phyloP scores from a whole-genome alignment of 2,888 invertebrate genomes.

The Agrotis puta region DNA sequence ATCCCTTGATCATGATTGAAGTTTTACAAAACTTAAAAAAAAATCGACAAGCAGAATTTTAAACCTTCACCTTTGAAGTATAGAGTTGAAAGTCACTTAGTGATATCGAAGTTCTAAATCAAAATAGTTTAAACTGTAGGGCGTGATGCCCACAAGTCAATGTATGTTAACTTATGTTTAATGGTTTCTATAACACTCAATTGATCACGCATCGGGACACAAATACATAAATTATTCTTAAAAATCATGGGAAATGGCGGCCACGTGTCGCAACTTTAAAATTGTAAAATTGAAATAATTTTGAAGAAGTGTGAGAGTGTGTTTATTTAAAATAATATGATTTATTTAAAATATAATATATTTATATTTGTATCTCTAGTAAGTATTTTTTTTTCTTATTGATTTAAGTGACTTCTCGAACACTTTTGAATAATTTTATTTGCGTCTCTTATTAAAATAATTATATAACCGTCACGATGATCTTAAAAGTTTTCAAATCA shows the following conservation, averaged over 20 bases:
- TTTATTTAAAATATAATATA: constrained; percentile 4
- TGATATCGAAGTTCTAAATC: constrained; percentile 69
- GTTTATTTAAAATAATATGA: constrained; percentile 1
- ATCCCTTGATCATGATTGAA: constrained; percentile 8
- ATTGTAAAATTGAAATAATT: constrained; percentile 56
- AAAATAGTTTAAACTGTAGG: constrained; percentile 85
- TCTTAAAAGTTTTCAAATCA: too few species aligned
- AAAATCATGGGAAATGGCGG: constrained; percentile 77
- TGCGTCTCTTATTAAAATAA: too few species aligned
- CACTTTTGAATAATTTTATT: neutral
- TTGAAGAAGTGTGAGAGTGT: constrained; percentile 44
- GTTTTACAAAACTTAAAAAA: constrained; percentile 45
- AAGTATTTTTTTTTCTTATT: neutral
- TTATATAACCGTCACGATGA: too few species aligned
- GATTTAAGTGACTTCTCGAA: neutral
- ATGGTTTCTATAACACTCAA: constrained; percentile 89
- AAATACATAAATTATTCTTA: constrained; percentile 77
- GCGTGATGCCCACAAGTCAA: constrained; percentile 81
- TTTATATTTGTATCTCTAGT: constrained; percentile 7
- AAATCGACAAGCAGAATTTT: constrained; percentile 31
- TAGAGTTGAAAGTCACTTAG: constrained; percentile 55
- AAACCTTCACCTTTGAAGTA: neutral
- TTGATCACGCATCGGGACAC: constrained; percentile 86
- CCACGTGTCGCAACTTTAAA: constrained; percentile 78
- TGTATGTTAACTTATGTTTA: constrained; percentile 82